Evolutionary conservation across 1,140 invertebrate genomes (phyloP).

Genomic region (Riptortus pedestris): DNA sequence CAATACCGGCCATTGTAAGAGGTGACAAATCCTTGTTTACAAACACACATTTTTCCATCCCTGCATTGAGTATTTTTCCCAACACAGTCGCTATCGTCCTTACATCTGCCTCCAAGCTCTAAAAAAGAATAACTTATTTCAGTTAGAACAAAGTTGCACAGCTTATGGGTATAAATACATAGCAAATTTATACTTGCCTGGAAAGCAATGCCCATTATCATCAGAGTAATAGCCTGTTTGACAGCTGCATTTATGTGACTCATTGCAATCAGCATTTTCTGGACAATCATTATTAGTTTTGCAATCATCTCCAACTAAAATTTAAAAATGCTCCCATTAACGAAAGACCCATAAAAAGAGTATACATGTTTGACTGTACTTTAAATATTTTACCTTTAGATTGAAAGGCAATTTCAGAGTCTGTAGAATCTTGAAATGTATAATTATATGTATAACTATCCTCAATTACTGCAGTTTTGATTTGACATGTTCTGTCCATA

Average conservation of each 20-base stretch:
- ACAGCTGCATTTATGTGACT: constrained; percentile 31
- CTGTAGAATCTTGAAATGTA: too few relatives aligned
- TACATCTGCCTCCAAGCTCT: constrained; percentile 34
- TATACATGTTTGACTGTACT: too few relatives aligned
- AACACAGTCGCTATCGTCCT: background rate
- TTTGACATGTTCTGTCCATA: constrained; percentile 18
- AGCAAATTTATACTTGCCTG: constrained; percentile 30
- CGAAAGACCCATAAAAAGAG: too few relatives aligned
- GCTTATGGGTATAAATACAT: background rate
- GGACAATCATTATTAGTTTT: constrained; percentile 22
- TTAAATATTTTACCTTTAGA: too few relatives aligned
- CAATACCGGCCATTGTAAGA: constrained; percentile 31
- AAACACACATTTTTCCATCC: constrained; percentile 32
- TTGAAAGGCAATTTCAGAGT: too few relatives aligned
- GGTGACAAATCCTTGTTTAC: constrained; percentile 23
- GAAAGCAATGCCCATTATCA: constrained; percentile 25
- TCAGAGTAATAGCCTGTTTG: constrained; percentile 29
- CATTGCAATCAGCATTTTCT: constrained; percentile 22
- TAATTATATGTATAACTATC: too few relatives aligned
- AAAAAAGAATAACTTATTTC: background rate
- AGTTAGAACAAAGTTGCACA: background rate
- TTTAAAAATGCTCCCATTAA: background rate
- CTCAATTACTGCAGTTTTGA: too few relatives aligned
- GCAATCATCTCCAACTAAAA: constrained; percentile 26
- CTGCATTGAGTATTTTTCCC: constrained; percentile 31